Conservation (phyloP, 2,113 vertebrate species). For the Saguinus imperator region DNA sequence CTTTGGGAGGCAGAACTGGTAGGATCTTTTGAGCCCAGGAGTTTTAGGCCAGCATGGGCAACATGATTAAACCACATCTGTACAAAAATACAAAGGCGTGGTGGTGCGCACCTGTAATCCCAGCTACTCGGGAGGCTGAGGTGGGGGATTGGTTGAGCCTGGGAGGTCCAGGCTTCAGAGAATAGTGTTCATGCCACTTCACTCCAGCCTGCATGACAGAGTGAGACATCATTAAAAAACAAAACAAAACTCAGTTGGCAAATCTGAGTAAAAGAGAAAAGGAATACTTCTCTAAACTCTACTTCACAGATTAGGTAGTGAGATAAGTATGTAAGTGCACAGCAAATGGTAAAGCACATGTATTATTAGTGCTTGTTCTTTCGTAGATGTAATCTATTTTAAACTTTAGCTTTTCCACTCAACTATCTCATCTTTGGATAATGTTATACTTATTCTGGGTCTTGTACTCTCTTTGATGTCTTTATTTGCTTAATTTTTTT, state of each 20-base stretch:
- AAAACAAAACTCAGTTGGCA: neutral
- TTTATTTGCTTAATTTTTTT: constrained; percentile 4
- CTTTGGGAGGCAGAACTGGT: too few species aligned
- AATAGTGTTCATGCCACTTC: too few species aligned
- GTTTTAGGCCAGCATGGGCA: too few species aligned
- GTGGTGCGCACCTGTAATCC: too few species aligned
- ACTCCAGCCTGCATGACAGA: too few species aligned
- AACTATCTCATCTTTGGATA: neutral
- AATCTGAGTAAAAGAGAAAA: neutral
- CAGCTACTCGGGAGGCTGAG: too few species aligned
- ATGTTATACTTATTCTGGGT: neutral
- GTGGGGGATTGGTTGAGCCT: too few species aligned
- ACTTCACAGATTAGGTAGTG: neutral
- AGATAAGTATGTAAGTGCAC: neutral
- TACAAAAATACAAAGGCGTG: too few species aligned
- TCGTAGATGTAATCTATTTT: neutral
- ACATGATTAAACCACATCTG: too few species aligned
- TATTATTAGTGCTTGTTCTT: neutral
- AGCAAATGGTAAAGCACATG: neutral
- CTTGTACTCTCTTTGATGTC: neutral
- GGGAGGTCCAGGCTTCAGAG: too few species aligned
- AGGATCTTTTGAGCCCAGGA: too few species aligned
- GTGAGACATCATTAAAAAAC: too few species aligned
- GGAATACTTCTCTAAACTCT: neutral
- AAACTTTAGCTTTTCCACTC: neutral